These are phyloP conservation scores for Boulengeromyrus knoepffleri DNA, from an alignment of 2,113 vertebrate genomes.

Conservation along the genomic window DNA sequence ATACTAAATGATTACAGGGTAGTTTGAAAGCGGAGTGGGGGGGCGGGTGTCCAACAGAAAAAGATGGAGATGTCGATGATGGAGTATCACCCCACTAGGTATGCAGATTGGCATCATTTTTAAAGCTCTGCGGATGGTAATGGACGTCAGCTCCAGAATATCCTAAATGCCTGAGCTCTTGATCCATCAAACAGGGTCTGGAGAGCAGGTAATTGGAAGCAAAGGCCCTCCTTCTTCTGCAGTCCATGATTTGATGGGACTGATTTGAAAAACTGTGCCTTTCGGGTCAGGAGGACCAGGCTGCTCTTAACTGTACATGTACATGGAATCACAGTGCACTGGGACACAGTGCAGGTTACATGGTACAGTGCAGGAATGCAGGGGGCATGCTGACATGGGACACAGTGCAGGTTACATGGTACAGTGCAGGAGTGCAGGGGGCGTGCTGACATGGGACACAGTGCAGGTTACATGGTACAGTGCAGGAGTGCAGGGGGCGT, in stretches of 20 bases:
- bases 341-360: background rate
- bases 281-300: background rate
- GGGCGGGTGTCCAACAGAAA: background rate
- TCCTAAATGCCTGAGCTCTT: background rate
- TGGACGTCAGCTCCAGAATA: background rate
- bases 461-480: no score
- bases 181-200: background rate
- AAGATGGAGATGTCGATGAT: background rate
- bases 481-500: no score
- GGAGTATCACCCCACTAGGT: background rate
- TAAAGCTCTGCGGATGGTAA: background rate
- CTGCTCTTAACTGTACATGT: background rate
- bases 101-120: background rate
- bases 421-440: no score
- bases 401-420: no score
- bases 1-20: constrained; percentile 24
- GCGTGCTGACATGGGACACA: no score
- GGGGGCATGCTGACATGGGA: background rate
- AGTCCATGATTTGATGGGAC: background rate
- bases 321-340: background rate
- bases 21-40: background rate
- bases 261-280: background rate
- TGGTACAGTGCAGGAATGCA: background rate
- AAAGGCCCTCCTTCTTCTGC: background rate
- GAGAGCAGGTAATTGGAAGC: background rate